Base-by-base conservation (phyloP, 1,140 invertebrate genomes). In the Drosophila mojavensis region DNA sequence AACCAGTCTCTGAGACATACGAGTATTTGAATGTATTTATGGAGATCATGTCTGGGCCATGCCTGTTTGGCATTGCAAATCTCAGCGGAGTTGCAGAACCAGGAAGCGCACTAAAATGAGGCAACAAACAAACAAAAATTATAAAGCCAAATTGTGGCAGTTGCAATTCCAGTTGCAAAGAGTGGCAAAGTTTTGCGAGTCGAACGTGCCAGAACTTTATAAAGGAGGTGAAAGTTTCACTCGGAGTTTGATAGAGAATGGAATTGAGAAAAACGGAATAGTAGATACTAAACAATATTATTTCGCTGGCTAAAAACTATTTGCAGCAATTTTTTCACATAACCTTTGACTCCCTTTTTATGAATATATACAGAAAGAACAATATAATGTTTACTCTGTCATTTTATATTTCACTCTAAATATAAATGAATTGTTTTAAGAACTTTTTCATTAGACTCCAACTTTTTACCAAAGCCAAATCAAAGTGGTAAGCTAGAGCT, bases 51-150 rank as follows among this genome's bases (percentile, higher is more conserved):
- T 83, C 83, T 83, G 77, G 11, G 11, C 20, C 6, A 13, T 83
- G 81, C 81, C 79, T 83, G 72, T 83, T 83, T 76, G 74, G 54
- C 81, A 81, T 79, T 67, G 76, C 68, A 79, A 86, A 88, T 82
- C 82, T 77, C 83, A 53, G 65, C 28, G 59, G 62, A 69, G 59
- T 51, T 43, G 26, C 50, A 20, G n/a, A 81, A 89, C 79, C 83
- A 86, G 83, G 84, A 86, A 86, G 72, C 54, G 64, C 55, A 64
- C 24, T 30, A 45, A 56, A 33, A 56, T 39, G 4, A 33, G 6
- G 6, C 5, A 33, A 7, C 33, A 7, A 33, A 33, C 33, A 33
- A 33, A 33, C 33, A 33, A 33, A 26, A 50, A 17, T 53, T 36
- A 58, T 33, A 60, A 15, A 45, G 17, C 6, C 66, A 76, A 41